Evolutionary conservation across 2,888 invertebrate genomes (phyloP).

Genomic region (Ichneumoninae sp.): DNA sequence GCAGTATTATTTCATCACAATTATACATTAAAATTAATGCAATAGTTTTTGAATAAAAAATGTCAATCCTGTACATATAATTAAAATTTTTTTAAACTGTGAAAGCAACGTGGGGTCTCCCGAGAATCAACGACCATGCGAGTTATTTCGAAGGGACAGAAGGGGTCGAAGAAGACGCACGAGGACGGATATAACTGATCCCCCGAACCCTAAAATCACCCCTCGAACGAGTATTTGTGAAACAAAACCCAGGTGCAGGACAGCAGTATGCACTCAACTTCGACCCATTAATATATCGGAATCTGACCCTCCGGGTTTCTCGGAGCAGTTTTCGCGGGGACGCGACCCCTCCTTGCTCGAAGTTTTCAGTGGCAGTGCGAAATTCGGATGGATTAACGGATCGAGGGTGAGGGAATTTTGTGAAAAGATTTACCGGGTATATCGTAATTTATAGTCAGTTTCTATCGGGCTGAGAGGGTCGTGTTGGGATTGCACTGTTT

Average conservation of each 20-base stretch:
- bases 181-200: constrained; percentile 44
- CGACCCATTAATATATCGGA: constrained; percentile 68
- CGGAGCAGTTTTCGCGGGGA: not conserved
- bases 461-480: constrained; percentile 14
- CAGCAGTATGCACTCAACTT: constrained; percentile 64
- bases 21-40: no score
- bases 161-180: constrained; percentile 5
- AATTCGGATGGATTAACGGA: constrained; percentile 24
- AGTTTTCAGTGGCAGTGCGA: constrained; percentile 36
- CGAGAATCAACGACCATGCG: not conserved
- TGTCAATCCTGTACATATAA: no score
- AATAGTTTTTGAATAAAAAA: no score
- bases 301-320: constrained; percentile 58
- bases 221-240: constrained; percentile 33
- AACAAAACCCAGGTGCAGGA: constrained; percentile 62
- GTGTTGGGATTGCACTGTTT: not conserved
- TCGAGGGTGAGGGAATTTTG: not conserved
- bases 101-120: not conserved
- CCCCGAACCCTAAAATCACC: constrained; percentile 15
- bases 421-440: constrained; percentile 30
- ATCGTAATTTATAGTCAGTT: constrained; percentile 49
- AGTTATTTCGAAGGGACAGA: constrained; percentile 24
- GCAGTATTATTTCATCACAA: no score
- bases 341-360: not conserved
- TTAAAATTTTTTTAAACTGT: no score